A percentile compares a stretch with the other conserved stretches of the same genome.
Evolutionary conservation across 1,140 invertebrate genomes (phyloP).

Genomic region (Globodera rostochiensis): DNA sequence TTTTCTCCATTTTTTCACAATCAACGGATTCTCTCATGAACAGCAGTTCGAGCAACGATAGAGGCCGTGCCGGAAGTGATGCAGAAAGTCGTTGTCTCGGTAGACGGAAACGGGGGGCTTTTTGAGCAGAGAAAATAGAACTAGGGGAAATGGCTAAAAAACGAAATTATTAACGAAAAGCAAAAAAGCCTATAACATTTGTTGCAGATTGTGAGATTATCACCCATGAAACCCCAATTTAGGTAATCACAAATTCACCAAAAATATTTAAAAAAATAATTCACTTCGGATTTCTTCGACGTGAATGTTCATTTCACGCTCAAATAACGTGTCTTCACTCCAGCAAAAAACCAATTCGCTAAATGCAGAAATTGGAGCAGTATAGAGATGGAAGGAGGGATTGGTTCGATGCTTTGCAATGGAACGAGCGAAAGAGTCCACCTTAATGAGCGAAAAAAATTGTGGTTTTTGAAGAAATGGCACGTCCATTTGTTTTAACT

Average conservation of each 20-base stretch:
- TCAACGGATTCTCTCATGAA: background rate
- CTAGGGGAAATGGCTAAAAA: background rate
- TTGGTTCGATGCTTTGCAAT: conserved; percentile 26
- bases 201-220: too few relatives aligned
- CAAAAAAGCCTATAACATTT: too few relatives aligned
- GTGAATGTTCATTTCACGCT: background rate
- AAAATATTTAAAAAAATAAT: background rate
- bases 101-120: background rate
- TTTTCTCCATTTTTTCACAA: background rate
- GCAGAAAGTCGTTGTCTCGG: background rate
- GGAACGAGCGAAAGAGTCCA: conserved; percentile 14
- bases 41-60: background rate
- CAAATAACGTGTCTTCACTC: conserved; percentile 27
- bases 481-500: background rate
- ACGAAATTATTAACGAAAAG: background rate
- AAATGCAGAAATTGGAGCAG: conserved; percentile 12
- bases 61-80: background rate
- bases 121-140: background rate
- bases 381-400: conserved; percentile 20
- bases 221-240: too few relatives aligned
- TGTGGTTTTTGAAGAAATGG: too few relatives aligned
- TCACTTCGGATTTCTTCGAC: conserved; percentile 11
- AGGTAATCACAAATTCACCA: background rate
- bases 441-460: background rate
- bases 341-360: conserved; percentile 27